phyloP scores from a whole-genome alignment of 2,888 invertebrate genomes.

The Yponomeuta plumbellus region DNA sequence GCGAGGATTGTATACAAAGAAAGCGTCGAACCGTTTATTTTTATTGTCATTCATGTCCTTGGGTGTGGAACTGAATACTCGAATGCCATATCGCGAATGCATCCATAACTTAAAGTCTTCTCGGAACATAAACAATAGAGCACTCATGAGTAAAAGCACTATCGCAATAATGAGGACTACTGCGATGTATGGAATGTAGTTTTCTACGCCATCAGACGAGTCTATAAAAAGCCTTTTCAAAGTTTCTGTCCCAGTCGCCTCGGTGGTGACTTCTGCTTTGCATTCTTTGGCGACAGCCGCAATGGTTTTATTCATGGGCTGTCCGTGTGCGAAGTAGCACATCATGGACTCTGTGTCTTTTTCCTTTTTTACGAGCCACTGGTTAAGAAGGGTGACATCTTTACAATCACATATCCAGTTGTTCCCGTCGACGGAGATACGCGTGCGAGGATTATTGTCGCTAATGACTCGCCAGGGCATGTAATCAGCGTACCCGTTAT shows the following conservation, averaged over 20 bases:
- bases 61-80: conserved; percentile 80
- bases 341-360: conserved; percentile 81
- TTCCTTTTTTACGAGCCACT: conserved; percentile 82
- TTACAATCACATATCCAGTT: conserved; percentile 90
- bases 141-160: conserved; percentile 81
- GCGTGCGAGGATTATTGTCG: conserved; percentile 80
- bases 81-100: conserved; percentile 85
- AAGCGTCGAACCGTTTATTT: conserved; percentile 89
- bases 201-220: conserved; percentile 80
- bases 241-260: conserved; percentile 77
- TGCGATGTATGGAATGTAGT: conserved; percentile 85
- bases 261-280: conserved; percentile 79
- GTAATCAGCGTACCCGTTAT: conserved; percentile 86
- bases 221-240: conserved; percentile 77
- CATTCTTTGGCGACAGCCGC: conserved; percentile 72
- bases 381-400: conserved; percentile 80
- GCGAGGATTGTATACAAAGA: conserved; percentile 89
- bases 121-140: conserved; percentile 83
- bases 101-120: conserved; percentile 88
- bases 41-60: conserved; percentile 74
- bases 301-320: conserved; percentile 70
- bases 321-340: conserved; percentile 77
- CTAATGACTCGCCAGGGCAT: conserved; percentile 84
- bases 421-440: conserved; percentile 85
- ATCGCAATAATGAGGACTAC: conserved; percentile 82